Evolutionary conservation across 2,113 vertebrate genomes (phyloP).

Genomic region (Chlamydotis undulata): DNA sequence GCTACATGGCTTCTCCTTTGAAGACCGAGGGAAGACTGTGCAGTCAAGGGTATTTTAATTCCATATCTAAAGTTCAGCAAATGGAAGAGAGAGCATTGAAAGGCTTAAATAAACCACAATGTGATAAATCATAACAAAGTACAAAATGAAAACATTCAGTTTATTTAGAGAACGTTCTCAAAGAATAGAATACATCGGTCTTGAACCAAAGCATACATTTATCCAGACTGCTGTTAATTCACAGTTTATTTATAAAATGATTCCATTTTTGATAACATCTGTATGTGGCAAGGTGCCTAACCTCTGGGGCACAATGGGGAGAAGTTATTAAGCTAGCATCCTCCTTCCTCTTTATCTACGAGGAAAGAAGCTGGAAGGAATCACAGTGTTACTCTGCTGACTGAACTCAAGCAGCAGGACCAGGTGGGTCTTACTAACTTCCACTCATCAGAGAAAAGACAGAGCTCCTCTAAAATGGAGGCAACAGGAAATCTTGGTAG

Average conservation of each 20-base stretch:
- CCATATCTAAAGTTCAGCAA: slow-evolving; percentile 1
- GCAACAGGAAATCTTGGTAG: background rate
- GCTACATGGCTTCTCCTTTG: background rate
- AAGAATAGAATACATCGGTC: background rate
- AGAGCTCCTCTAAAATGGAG: background rate
- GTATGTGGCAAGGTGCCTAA: slow-evolving; percentile 40
- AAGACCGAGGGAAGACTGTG: background rate
- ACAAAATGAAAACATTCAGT: background rate
- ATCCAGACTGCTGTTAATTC: slow-evolving; percentile 18
- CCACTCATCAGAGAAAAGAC: background rate
- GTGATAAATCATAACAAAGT: slow-evolving; percentile 35
- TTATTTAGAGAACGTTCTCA: slow-evolving; percentile 34
- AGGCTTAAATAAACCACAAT: slow-evolving; percentile 30
- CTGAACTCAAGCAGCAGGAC: background rate
- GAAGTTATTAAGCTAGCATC: background rate
- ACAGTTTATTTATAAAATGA: slow-evolving; percentile 52
- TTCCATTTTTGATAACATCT: slow-evolving; percentile 45
- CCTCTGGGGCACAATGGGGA: slow-evolving; percentile 31
- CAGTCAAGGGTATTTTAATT: background rate
- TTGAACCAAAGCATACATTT: slow-evolving; percentile 14
- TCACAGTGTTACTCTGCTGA: background rate
- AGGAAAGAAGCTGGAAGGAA: background rate
- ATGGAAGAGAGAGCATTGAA: slow-evolving; percentile 12
- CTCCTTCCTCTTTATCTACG: slow-evolving; percentile 18
- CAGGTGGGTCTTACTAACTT: background rate